These are phyloP conservation scores for Gnathochromis pfefferi DNA, from an alignment of 2,113 vertebrate genomes.

Conservation along the genomic window DNA sequence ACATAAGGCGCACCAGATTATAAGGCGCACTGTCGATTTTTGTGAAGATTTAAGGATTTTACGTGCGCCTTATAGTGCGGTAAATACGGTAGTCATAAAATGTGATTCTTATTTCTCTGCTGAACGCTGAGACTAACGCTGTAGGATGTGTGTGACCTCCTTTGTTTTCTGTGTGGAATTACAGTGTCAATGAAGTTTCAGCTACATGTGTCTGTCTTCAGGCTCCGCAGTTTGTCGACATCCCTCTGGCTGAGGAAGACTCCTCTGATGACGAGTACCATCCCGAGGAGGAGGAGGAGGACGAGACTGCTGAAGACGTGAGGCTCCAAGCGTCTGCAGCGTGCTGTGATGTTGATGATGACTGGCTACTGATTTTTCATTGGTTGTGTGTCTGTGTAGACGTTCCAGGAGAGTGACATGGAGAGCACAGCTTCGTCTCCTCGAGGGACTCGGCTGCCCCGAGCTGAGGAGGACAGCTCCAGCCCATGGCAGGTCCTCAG, in stretches of 20 bases:
- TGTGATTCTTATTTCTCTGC: not conserved
- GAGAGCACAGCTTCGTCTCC: constrained; percentile 89
- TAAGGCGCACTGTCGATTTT: no score
- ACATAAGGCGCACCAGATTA: no score
- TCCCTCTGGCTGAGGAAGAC: constrained; percentile 92
- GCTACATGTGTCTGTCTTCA: constrained; percentile 18
- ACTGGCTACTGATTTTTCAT: not conserved
- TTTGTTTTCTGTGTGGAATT: not conserved
- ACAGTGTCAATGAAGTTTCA: not conserved
- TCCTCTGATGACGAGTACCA: constrained; percentile 95
- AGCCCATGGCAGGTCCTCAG: constrained; percentile 60
- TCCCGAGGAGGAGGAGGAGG: constrained; percentile 93
- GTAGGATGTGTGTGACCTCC: not conserved
- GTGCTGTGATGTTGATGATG: not conserved
- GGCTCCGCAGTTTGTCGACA: constrained; percentile 93
- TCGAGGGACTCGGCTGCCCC: constrained; percentile 67
- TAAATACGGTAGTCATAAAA: not conserved
- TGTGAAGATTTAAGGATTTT: no score
- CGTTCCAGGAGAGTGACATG: constrained; percentile 90
- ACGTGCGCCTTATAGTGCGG: no score
- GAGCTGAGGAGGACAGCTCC: constrained; percentile 72
- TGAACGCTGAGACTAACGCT: not conserved
- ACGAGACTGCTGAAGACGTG: constrained; percentile 88
- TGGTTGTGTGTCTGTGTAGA: constrained; percentile 62
- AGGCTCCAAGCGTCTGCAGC: not conserved